Evolutionary conservation across 2,797 vertebrate species (phyloP).

Genomic region (Esox lucius): DNA sequence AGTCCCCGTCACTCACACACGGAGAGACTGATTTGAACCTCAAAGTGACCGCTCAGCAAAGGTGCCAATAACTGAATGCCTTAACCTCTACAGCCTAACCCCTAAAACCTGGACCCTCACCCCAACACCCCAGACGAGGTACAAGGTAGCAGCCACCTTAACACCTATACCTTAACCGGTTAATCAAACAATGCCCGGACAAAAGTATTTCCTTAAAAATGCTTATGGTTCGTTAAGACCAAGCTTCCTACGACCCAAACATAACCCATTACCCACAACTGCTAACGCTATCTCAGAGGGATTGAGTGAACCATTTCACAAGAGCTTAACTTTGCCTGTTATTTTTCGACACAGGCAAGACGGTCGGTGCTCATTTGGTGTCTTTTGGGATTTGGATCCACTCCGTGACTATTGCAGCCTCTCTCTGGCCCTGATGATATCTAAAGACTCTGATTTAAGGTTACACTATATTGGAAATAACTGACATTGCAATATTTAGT

Average conservation of each 20-base stretch:
- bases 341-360: neutral
- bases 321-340: neutral
- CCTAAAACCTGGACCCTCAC: neutral
- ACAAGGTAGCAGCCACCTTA: neutral
- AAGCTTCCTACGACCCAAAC: neutral
- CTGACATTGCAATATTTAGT: no score
- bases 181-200: neutral
- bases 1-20: constrained; percentile 26
- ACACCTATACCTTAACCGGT: neutral
- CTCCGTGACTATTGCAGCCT: constrained; percentile 30
- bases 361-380: neutral
- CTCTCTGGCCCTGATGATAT: constrained; percentile 17
- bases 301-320: neutral
- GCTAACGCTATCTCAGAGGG: neutral
- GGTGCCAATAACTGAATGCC: constrained; percentile 33
- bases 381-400: constrained; percentile 9
- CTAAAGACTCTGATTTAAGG: no score
- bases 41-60: constrained; percentile 57
- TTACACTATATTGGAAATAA: no score
- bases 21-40: constrained; percentile 34
- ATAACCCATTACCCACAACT: neutral
- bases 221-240: neutral
- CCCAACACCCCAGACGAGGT: neutral
- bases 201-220: neutral
- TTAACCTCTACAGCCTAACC: neutral